Evolutionary conservation across 2,888 invertebrate species (phyloP).

Genomic region (Gerosis bhagava): DNA sequence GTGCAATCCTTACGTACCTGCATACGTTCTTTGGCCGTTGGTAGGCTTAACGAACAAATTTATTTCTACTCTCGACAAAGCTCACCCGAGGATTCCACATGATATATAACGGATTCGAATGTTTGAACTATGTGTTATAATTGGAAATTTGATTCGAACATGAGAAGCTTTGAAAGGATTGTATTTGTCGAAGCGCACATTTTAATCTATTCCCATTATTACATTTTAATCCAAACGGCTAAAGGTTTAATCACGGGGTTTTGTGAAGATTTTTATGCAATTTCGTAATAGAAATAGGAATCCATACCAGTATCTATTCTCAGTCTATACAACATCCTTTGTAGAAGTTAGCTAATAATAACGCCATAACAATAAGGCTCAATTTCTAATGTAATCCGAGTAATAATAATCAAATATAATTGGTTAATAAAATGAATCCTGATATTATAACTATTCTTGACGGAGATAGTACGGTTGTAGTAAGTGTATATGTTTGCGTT

Average conservation of each 20-base stretch:
- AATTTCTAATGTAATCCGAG: background rate
- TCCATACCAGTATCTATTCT: background rate
- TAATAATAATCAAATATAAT: slow-evolving; percentile 26
- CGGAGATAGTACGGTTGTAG: slow-evolving; percentile 20
- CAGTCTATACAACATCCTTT: slow-evolving; percentile 1
- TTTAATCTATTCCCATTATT: slow-evolving; percentile 21
- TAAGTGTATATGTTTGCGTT: slow-evolving; percentile 26
- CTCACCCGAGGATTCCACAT: slow-evolving; percentile 9
- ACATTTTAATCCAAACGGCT: slow-evolving; percentile 10
- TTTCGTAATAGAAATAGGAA: slow-evolving; percentile 7
- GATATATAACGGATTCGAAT: slow-evolving; percentile 11
- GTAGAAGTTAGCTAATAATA: slow-evolving; percentile 5
- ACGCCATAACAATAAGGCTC: slow-evolving; percentile 1
- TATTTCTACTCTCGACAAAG: slow-evolving; percentile 29
- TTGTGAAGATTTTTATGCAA: slow-evolving; percentile 9
- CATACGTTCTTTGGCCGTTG: slow-evolving; percentile 34
- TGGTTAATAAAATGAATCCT: slow-evolving; percentile 29
- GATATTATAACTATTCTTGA: slow-evolving; percentile 24
- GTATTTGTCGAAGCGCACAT: slow-evolving; percentile 18
- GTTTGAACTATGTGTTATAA: slow-evolving; percentile 15
- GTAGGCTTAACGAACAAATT: slow-evolving; percentile 36
- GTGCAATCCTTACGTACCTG: slow-evolving; percentile 36
- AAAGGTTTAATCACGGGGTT: slow-evolving; percentile 6
- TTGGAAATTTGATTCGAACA: slow-evolving; percentile 18
- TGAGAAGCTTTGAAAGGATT: slow-evolving; percentile 21